Percentiles rank a stretch among this genome's conserved stretches.
These are phyloP conservation scores for Sialis lutaria DNA, from an alignment of 2,888 invertebrate species.

Conservation along the genomic window DNA sequence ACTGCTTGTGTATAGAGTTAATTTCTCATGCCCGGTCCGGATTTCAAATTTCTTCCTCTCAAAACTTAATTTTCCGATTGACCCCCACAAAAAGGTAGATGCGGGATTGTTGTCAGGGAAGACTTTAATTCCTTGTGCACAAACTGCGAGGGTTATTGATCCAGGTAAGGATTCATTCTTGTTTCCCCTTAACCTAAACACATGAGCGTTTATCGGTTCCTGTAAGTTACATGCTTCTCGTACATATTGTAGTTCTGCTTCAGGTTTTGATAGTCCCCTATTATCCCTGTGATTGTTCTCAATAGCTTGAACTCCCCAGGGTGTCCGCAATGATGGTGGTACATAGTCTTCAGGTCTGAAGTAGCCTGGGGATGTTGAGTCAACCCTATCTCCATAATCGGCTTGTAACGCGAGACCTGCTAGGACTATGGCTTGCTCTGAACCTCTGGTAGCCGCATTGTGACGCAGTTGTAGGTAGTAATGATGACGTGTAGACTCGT, in stretches of 20 bases:
- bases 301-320: slow-evolving; percentile 35
- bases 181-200: slow-evolving; percentile 54
- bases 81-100: slow-evolving; percentile 79
- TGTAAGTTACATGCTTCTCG: slow-evolving; percentile 69
- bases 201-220: slow-evolving; percentile 80
- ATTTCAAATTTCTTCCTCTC: slow-evolving; percentile 97
- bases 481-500: slow-evolving; percentile 80
- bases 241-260: slow-evolving; percentile 79
- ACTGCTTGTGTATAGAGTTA: slow-evolving; percentile 77
- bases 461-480: slow-evolving; percentile 90
- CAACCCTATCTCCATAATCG: slow-evolving; percentile 68
- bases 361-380: slow-evolving; percentile 29
- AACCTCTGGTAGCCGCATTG: slow-evolving; percentile 51
- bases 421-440: slow-evolving; percentile 51
- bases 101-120: slow-evolving; percentile 57
- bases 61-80: slow-evolving; percentile 87
- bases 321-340: slow-evolving; percentile 43
- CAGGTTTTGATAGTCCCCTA: slow-evolving; percentile 53
- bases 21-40: slow-evolving; percentile 71
- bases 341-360: slow-evolving; percentile 79
- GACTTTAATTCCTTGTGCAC: slow-evolving; percentile 81
- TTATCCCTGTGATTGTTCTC: slow-evolving; percentile 71
- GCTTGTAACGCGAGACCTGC: slow-evolving; percentile 86
- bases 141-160: slow-evolving; percentile 76
- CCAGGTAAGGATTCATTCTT: slow-evolving; percentile 60